Conservation (phyloP, 1,140 invertebrate genomes). For the Formica exsecta region DNA sequence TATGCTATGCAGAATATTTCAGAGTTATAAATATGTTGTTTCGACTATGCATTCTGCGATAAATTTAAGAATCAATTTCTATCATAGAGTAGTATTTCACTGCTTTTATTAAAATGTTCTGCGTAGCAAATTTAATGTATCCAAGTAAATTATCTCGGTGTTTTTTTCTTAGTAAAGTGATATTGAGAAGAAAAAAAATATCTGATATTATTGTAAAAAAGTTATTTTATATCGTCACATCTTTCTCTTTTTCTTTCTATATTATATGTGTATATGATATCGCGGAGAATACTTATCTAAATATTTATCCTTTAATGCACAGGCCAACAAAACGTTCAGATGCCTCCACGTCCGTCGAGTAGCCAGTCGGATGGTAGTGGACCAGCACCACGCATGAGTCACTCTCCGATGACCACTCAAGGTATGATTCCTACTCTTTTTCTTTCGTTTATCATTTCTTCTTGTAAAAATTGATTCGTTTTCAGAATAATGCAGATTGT, state of each 20-base stretch:
- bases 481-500: background rate
- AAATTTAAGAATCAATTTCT: slow-evolving; percentile 2
- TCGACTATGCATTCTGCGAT: background rate
- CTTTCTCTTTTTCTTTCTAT: background rate
- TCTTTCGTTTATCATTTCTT: background rate
- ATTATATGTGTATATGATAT: background rate
- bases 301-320: slow-evolving; percentile 61
- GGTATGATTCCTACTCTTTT: slow-evolving; percentile 80
- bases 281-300: background rate
- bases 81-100: background rate
- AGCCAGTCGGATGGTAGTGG: slow-evolving; percentile 94
- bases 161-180: background rate
- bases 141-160: background rate
- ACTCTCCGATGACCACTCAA: slow-evolving; percentile 92
- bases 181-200: background rate
- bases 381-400: slow-evolving; percentile 89
- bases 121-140: background rate
- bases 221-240: background rate
- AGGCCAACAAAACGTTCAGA: slow-evolving; percentile 96
- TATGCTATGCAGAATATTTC: slow-evolving; percentile 85
- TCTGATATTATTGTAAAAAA: background rate
- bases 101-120: background rate
- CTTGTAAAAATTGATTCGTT: background rate
- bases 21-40: background rate
- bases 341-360: slow-evolving; percentile 96